phyloP scores from a whole-genome alignment of 1,140 invertebrate genomes.

The Drosophila auraria region DNA sequence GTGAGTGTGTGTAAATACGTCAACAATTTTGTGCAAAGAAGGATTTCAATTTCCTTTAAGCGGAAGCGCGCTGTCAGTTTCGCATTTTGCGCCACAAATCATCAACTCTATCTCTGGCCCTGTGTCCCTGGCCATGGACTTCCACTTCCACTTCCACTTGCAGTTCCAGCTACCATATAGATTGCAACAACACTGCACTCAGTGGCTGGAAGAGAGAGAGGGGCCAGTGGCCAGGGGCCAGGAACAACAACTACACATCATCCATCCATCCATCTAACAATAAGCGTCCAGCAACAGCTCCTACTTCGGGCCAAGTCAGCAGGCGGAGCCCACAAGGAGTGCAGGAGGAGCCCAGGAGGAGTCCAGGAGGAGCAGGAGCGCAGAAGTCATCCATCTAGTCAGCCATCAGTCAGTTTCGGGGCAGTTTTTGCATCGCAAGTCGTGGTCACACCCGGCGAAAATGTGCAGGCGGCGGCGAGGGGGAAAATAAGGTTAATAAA shows the following conservation, averaged over 20 bases:
- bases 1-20: constrained; percentile 71
- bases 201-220: neutral
- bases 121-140: constrained; percentile 29
- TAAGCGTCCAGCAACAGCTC: constrained; percentile 73
- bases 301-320: constrained; percentile 42
- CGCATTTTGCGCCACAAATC: constrained; percentile 80
- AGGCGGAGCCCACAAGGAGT: constrained; percentile 31
- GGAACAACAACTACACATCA: constrained; percentile 71
- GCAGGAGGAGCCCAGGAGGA: neutral
- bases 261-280: constrained; percentile 81
- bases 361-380: neutral
- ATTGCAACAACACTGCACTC: constrained; percentile 72
- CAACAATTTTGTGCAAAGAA: constrained; percentile 81
- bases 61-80: constrained; percentile 79
- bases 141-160: constrained; percentile 7
- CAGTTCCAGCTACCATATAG: constrained; percentile 40
- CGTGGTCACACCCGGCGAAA: constrained; percentile 18
- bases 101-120: constrained; percentile 77
- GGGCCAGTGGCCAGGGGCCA: neutral
- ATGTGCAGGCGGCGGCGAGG: neutral
- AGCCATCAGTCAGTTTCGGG: constrained; percentile 72
- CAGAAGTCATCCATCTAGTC: constrained; percentile 72
- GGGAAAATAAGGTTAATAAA: neutral
- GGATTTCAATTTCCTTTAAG: constrained; percentile 82
- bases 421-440: constrained; percentile 62